phyloP scores from a whole-genome alignment of 1,140 invertebrate species.

The Drusus annulatus region DNA sequence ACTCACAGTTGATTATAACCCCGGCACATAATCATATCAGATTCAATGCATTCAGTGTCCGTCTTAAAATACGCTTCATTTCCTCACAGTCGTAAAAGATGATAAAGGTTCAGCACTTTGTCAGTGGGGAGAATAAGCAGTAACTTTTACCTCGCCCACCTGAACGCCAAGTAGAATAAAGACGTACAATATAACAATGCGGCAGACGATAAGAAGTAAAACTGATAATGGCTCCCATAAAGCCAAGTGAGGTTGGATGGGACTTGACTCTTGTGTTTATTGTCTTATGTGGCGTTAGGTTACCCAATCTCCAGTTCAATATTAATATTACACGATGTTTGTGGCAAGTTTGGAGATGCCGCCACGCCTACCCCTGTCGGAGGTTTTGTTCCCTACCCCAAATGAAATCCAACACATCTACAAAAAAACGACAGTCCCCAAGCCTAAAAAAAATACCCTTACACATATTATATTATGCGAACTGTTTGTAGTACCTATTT shows the following conservation, averaged over 20 bases:
- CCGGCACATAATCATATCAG: too few relatives aligned
- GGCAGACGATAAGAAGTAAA: not conserved
- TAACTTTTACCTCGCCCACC: too few relatives aligned
- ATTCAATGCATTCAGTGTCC: too few relatives aligned
- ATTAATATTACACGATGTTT: slow-evolving; percentile 24
- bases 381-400: not conserved
- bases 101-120: too few relatives aligned
- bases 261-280: not conserved
- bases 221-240: not conserved
- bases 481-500: not conserved
- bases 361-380: not conserved
- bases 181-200: too few relatives aligned
- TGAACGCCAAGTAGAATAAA: too few relatives aligned
- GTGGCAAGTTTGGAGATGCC: not conserved
- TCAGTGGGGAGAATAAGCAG: too few relatives aligned
- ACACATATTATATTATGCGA: not conserved
- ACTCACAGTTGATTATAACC: too few relatives aligned
- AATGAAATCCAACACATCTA: not conserved
- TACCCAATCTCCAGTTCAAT: not conserved
- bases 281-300: not conserved
- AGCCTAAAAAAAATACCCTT: not conserved
- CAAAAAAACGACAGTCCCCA: not conserved
- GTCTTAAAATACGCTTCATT: too few relatives aligned
- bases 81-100: too few relatives aligned
- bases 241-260: not conserved